Conservation (phyloP, 53 echinoderm and acorn worm species). For the Stichopus horrens region DNA sequence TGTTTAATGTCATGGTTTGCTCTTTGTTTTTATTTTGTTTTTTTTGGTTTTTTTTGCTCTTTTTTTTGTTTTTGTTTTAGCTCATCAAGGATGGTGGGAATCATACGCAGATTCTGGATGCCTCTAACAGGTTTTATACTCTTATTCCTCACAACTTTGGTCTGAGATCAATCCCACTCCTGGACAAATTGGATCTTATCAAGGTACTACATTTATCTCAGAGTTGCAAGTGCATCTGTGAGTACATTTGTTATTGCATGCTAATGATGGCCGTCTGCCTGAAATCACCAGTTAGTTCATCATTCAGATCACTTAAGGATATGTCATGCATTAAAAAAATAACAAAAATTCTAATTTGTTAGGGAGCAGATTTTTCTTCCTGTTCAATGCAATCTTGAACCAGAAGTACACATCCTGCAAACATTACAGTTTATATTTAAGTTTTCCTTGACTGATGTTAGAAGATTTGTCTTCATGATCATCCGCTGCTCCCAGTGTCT, state of each 20-base stretch:
- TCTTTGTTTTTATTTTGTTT: neutral
- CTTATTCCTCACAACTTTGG: slow-evolving; percentile 99
- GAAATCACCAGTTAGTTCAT: too few relatives aligned
- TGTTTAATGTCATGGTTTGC: neutral
- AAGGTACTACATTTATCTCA: slow-evolving; percentile 56
- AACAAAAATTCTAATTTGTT: too few relatives aligned
- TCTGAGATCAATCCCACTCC: slow-evolving; percentile 70
- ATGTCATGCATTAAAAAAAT: too few relatives aligned
- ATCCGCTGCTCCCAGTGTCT: too few relatives aligned
- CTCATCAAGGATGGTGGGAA: slow-evolving; percentile 74
- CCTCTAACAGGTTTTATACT: slow-evolving; percentile 94
- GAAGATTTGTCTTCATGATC: too few relatives aligned
- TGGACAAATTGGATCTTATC: slow-evolving; percentile 75
- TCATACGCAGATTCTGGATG: slow-evolving; percentile 73
- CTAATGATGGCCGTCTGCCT: too few relatives aligned
- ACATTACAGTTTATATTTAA: too few relatives aligned
- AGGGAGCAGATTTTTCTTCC: too few relatives aligned
- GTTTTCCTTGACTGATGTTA: too few relatives aligned
- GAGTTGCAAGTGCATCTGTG: neutral
- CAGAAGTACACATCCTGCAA: too few relatives aligned
- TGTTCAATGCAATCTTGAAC: too few relatives aligned
- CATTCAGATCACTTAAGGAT: too few relatives aligned
- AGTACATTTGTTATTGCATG: neutral
- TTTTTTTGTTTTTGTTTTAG: slow-evolving; percentile 31
- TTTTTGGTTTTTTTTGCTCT: neutral